Evolutionary conservation across 2,113 vertebrate genomes (phyloP).

Genomic region (Perca schrenkii): DNA sequence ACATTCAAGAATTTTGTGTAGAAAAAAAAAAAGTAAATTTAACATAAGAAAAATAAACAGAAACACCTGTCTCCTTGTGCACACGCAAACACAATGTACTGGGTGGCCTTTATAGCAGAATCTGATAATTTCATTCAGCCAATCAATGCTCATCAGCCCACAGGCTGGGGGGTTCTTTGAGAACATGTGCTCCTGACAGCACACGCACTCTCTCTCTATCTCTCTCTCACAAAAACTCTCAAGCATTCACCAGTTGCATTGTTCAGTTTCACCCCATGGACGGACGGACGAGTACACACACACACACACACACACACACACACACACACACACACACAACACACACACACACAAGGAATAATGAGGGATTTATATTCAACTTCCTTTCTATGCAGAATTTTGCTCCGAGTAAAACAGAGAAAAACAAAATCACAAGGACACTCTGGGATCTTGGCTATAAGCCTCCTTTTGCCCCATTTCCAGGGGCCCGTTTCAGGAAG

Average conservation of each 20-base stretch:
- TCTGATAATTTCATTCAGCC: slow-evolving; percentile 81
- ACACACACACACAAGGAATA: slow-evolving; percentile 44
- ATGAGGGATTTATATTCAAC: slow-evolving; percentile 75
- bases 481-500: slow-evolving; percentile 7
- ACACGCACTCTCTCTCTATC: neutral
- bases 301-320: neutral
- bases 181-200: slow-evolving; percentile 63
- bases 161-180: slow-evolving; percentile 36
- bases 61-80: slow-evolving; percentile 24
- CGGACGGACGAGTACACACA: neutral
- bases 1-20: neutral
- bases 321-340: slow-evolving; percentile 5
- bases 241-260: slow-evolving; percentile 5
- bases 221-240: neutral
- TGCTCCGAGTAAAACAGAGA: slow-evolving; percentile 35
- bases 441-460: slow-evolving; percentile 28
- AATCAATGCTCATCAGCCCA: slow-evolving; percentile 70
- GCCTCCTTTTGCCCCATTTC: slow-evolving; percentile 35
- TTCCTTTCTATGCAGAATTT: slow-evolving; percentile 56
- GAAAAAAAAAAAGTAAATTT: neutral
- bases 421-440: slow-evolving; percentile 61
- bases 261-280: neutral
- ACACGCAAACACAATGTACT: neutral
- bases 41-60: neutral
- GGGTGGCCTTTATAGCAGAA: slow-evolving; percentile 73